A percentile compares a stretch with the other conserved stretches of the same genome.
Conservation (phyloP, 2,113 vertebrate species). For the Pholis gunnellus region DNA sequence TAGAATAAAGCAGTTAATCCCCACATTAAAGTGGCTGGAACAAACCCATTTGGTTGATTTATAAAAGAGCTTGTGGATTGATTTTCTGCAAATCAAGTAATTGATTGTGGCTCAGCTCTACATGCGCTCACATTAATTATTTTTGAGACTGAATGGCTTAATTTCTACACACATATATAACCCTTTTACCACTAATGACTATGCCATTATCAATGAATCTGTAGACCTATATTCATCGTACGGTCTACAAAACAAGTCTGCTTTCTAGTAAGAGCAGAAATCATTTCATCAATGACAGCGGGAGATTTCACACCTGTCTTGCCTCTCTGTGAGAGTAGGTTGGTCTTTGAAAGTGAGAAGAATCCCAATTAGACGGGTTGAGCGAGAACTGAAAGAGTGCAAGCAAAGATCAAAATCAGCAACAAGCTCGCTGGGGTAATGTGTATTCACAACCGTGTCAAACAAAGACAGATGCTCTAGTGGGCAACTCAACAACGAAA, state of each 20-base stretch:
- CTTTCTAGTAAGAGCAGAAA: conserved; percentile 23
- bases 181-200: too few species aligned
- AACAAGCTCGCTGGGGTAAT: conserved; percentile 6
- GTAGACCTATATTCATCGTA: background rate
- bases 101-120: background rate
- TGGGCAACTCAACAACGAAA: background rate
- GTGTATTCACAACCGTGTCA: conserved; percentile 16
- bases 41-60: background rate
- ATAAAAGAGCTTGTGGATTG: background rate
- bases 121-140: background rate
- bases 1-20: background rate
- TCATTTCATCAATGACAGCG: conserved; percentile 19
- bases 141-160: background rate
- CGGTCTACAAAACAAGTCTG: background rate
- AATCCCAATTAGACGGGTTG: conserved; percentile 45
- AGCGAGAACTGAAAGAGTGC: conserved; percentile 16
- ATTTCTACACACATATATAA: background rate
- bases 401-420: conserved; percentile 23
- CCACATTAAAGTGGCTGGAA: background rate
- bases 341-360: conserved; percentile 40
- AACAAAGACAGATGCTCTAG: conserved; percentile 6
- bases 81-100: background rate
- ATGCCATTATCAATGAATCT: background rate
- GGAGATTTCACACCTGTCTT: conserved; percentile 19
- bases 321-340: conserved; percentile 9